A percentile compares a stretch with the other conserved stretches of the same genome.
Conservation (phyloP, 2,888 invertebrate genomes). For the Folsomia manolachei region DNA sequence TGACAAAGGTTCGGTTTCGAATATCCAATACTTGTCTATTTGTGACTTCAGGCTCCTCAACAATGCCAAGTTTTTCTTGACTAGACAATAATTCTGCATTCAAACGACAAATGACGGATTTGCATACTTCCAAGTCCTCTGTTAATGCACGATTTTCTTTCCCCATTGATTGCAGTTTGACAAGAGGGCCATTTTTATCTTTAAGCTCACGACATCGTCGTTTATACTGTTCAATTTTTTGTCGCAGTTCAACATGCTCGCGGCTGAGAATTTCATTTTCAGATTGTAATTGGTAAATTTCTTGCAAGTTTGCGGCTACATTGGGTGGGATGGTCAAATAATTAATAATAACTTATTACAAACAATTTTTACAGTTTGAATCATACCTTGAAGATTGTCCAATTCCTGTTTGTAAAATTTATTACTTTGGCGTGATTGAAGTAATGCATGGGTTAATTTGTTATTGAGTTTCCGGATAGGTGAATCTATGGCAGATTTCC, state of each 20-base stretch:
- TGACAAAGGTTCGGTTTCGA: no score
- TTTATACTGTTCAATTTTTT: constrained; percentile 30
- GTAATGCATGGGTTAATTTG: constrained; percentile 20
- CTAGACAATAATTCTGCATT: constrained; percentile 44
- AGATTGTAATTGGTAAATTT: constrained; percentile 15
- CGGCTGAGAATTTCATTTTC: constrained; percentile 26
- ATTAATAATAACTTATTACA: background rate
- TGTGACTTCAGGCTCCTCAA: background rate
- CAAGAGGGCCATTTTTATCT: constrained; percentile 33
- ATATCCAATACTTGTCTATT: no score
- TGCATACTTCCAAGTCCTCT: constrained; percentile 45
- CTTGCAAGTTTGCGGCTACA: background rate
- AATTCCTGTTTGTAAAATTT: constrained; percentile 29
- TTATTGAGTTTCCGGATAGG: constrained; percentile 6
- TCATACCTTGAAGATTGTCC: constrained; percentile 19
- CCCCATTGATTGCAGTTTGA: constrained; percentile 33
- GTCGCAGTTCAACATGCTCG: constrained; percentile 27
- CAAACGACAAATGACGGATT: constrained; percentile 44
- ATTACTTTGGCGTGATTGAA: constrained; percentile 24
- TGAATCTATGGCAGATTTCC: constrained; percentile 1
- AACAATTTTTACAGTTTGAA: background rate
- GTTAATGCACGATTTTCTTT: constrained; percentile 41
- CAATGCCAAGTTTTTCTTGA: constrained; percentile 39
- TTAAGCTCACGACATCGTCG: constrained; percentile 31
- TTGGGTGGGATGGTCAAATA: background rate